Evolutionary conservation across 2,888 invertebrate genomes (phyloP), one percentile per base, ranked within the genome.

Genomic region (Amphimallon solstitiale): DNA sequence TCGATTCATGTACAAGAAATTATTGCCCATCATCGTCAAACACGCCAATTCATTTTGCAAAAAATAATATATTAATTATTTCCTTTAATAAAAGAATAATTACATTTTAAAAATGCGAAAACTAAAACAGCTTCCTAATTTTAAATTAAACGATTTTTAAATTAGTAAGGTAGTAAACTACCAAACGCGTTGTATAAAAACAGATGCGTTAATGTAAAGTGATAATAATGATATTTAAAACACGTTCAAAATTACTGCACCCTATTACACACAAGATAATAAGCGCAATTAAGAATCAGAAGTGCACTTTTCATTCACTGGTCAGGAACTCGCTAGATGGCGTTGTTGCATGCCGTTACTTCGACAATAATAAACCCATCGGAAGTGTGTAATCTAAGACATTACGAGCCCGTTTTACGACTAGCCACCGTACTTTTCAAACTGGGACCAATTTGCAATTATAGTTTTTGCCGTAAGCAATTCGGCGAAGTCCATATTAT

Each of bases 401-500:
- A 74, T 74, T 75, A 75, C 73, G 70, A 72, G 72, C 73, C 68
- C 72, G 71, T 71, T 76, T 76, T 76, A 76, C 74, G 75, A 76
- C 72, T 74, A 72, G 73, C 73, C 72, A 73, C 74, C 72, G 73
- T 67, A 71, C 72, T 72, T 70, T 71, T 68, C 69, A 71, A 69
- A 68, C 70, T 66, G 63, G 69, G 73, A 72, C 76, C 77, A 78
- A 77, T 78, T 78, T 78, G 76, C 77, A 78, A 78, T 78, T 78
- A 78, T 73, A 73, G 73, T 77, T 77, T 78, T 77, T 77, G 76
- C 77, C 72, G 51, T 34, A 56, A 71, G 76, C 74, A 75, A 75
- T 76, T 77, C 76, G 74, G 71, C 70, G 74, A 71, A 73, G 74
- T 75, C 76, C 75, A 78, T 78, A 78, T 78, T 78, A 78, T 78